Evolutionary conservation across 1,140 invertebrate genomes (phyloP).

Genomic region (Adoxophyes honmai): DNA sequence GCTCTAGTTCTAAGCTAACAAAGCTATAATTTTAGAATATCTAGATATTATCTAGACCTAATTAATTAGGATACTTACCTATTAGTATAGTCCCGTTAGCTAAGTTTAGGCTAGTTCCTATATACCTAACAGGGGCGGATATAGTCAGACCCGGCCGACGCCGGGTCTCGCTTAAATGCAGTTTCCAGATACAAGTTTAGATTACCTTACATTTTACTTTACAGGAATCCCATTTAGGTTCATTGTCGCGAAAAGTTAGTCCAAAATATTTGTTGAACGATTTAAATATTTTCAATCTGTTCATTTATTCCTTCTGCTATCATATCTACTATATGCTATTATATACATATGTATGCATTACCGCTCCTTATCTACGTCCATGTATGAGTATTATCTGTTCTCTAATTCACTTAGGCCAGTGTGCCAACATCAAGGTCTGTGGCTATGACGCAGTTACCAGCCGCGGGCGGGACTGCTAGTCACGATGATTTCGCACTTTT

Average conservation of each 20-base stretch:
- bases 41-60: too few relatives aligned
- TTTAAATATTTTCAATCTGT: too few relatives aligned
- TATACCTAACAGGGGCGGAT: neutral
- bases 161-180: constrained; percentile 5
- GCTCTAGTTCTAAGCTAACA: constrained; percentile 3
- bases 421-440: neutral
- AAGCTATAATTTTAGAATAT: too few relatives aligned
- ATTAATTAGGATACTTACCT: too few relatives aligned
- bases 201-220: neutral
- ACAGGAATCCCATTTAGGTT: constrained; percentile 1
- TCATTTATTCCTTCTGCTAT: too few relatives aligned
- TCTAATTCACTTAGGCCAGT: too few relatives aligned
- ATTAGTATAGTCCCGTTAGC: neutral
- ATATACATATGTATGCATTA: too few relatives aligned
- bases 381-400: too few relatives aligned
- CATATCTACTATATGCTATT: too few relatives aligned
- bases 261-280: too few relatives aligned
- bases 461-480: neutral
- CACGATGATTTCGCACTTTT: neutral
- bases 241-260: neutral
- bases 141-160: constrained; percentile 4
- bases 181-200: constrained; percentile 1
- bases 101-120: neutral
- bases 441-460: neutral
- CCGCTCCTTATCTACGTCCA: too few relatives aligned